Percentiles rank a stretch among this genome's conserved stretches.
phyloP scores from a whole-genome alignment of 2,113 vertebrate genomes.

The Bungarus multicinctus region DNA sequence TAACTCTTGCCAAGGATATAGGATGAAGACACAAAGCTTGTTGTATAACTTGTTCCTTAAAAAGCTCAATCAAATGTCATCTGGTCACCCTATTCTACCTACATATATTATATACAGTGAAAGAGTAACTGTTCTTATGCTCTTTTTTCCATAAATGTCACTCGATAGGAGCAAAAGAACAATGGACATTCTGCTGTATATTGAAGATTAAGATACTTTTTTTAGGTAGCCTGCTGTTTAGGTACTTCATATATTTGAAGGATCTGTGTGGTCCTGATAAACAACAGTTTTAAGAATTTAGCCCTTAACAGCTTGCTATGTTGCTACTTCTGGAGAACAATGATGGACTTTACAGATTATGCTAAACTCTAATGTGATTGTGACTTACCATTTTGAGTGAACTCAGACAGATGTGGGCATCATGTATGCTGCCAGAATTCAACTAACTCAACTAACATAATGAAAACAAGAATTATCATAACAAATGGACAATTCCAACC shows the following conservation, averaged over 20 bases:
- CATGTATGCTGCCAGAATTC: background rate
- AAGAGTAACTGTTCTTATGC: background rate
- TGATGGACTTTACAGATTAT: background rate
- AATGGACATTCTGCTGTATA: background rate
- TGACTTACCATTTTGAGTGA: background rate
- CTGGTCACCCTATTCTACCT: background rate
- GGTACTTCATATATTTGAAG: background rate
- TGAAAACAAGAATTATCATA: background rate
- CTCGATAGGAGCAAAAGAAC: background rate
- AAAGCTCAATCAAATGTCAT: background rate
- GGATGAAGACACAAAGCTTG: background rate
- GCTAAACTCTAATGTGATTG: background rate
- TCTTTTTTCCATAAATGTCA: background rate
- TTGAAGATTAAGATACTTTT: background rate
- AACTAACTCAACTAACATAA: background rate
- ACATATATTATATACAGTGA: background rate
- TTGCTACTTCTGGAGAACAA: background rate
- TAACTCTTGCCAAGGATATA: background rate
- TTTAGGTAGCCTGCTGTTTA: background rate
- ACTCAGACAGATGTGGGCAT: background rate
- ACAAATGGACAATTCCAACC: background rate
- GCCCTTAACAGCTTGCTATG: background rate
- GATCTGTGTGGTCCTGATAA: background rate
- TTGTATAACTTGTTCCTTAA: background rate
- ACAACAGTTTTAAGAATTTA: background rate